Evolutionary conservation across 2,888 invertebrate species (phyloP), one percentile per base, ranked within the genome.

Genomic region (Harmothoe impar): DNA sequence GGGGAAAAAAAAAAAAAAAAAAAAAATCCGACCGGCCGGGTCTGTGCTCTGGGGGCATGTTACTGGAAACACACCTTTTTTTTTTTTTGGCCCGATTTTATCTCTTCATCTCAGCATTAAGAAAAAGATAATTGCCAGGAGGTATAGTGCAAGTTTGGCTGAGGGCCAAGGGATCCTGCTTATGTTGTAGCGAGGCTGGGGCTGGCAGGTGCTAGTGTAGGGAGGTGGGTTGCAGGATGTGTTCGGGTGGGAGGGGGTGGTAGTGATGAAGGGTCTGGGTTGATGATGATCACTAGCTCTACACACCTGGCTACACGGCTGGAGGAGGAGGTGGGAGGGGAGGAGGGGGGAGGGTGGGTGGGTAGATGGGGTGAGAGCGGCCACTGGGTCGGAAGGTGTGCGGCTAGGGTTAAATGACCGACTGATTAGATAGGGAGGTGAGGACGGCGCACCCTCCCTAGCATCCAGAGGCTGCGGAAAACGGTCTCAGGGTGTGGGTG

Each of bases 351-450:
- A 23, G 86, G 86, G 86, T 7, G 52, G 86, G 56, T 23, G 86
- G 86, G 86, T 3, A 3, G 29, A 20, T 1, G 25, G 84, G 84
- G 84, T n/a, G 51, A 52, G 86, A 12, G 86, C 81, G 81, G 81
- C 81, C 81, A 81, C 81, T 81, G 81, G 81, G 81, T 81, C 81
- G 81, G 33, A 35, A 35, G 81, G 33, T 35, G 35, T 81, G 43
- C 23, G 81, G 17, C 35, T 20, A 43, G 81, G 35, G 81, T 43
- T 43, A 81, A 81, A 81, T 81, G 81, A 81, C 81, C 81, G 12
- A 17, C 81, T 3, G 81, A 81, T 81, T 81, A 81, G 81, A 81
- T 81, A 35, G 81, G 43, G 29, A 81, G 81, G 81, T 81, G 81
- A 81, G 81, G 5, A 81, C 10, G n/a, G 81, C 81, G 31, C 17